Base-by-base conservation (phyloP, 1,140 invertebrate genomes). In the Ooceraea biroi region DNA sequence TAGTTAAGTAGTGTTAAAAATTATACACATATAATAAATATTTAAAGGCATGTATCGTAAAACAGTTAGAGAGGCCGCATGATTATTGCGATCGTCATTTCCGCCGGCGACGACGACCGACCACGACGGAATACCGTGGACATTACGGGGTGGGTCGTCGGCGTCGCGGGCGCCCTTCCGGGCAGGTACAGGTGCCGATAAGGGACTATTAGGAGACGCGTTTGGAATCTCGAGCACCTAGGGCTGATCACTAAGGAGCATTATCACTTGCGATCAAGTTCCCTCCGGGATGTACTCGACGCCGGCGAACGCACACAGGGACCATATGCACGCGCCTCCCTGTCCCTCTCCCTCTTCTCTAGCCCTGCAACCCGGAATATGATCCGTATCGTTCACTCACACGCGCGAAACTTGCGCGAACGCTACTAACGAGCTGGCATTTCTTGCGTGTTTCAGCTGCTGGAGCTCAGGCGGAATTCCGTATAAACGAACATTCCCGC, bases 231-330 rank as follows among this genome's bases (percentile, higher is more conserved):
- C 61, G 63, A 78, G 76, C 61, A 82, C 74, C 76, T 68, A 66
- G 48, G 61, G 82, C 76, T 68, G 78, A 84, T 84, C 83, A 58
- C 63, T 82, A 78, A 84, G 83, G 83, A 69, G 61, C 83, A 82
- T 84, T 84, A 84, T 82, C 83, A 80, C 83, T 84, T 68, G 83
- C 78, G 71, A 63, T 74, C 76, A 78, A 84, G 65, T 71, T 80
- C 76, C 60, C 60, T n/a, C 73, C 60, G 25, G 27, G 36, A 83
- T 55, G 57, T 73, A 44, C 78, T 46, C 76, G 65, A 27, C 50
- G 36, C 63, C 65, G 65, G 44, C 78, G 69, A 60, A 82, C 74
- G 78, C 69, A 44, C 52, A 57, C 46, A 17, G 19, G 52, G 14
- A 8, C 36, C 46, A 61, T 74, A 55, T 46, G 73, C 46, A 71